phyloP scores from a whole-genome alignment of 2,113 vertebrate species.

The Gobio gobio region DNA sequence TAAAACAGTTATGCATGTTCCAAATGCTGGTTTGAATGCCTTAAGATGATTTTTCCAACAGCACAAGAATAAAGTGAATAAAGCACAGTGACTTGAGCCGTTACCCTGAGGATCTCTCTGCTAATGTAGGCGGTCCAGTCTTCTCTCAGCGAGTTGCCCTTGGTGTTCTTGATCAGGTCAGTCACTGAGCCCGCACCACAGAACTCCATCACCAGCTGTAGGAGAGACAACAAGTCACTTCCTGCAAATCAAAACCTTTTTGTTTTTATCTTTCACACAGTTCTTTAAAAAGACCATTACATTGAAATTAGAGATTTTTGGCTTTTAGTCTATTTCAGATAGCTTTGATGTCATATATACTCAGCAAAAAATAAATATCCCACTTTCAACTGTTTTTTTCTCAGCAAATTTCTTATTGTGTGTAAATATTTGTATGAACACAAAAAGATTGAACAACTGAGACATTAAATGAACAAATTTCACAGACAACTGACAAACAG shows the following conservation, averaged over 20 bases:
- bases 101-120: slow-evolving; percentile 92
- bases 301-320: background rate
- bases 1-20: background rate
- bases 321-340: background rate
- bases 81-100: background rate
- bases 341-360: background rate
- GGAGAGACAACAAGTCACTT: slow-evolving; percentile 10
- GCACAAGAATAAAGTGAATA: background rate
- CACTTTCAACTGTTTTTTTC: no score
- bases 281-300: background rate
- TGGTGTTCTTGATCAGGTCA: slow-evolving; percentile 77
- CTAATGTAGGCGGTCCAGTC: slow-evolving; percentile 97
- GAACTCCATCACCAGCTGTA: slow-evolving; percentile 75
- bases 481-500: no score
- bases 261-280: background rate
- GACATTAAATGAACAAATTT: no score
- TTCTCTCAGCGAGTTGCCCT: slow-evolving; percentile 74
- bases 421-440: no score
- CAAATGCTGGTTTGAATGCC: background rate
- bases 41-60: background rate
- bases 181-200: slow-evolving; percentile 87
- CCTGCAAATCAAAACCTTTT: background rate
- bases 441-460: no score
- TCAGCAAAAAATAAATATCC: no score
- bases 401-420: no score